Base-by-base conservation (phyloP, 2,113 vertebrate genomes). In the Lophura nycthemera region DNA sequence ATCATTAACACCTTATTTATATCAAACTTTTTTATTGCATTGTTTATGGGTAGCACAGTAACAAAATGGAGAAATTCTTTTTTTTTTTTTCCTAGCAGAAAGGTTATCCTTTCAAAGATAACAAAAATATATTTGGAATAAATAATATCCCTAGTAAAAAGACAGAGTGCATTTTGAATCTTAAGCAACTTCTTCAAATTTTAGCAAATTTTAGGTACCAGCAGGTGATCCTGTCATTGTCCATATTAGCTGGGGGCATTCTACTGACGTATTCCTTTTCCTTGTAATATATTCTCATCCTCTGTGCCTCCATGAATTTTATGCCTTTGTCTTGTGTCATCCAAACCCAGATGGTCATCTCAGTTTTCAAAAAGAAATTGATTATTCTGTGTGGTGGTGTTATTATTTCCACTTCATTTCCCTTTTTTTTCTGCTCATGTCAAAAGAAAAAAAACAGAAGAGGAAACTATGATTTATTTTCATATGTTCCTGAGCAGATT, bases 381-480 rank as follows among this genome's bases (percentile, higher is more conserved):
- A 76, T 90, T 72, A 79, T 78, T 81, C 54, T 59, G 3, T 75
- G 10, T 60, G 15, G 20, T 48, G 20, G 22, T 66, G 11, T 74
- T 90, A 79, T 90, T 89, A 79, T 90, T 89, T 92, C 67, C 17
- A 67, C 24, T 85, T 94, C 8, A 67, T 74, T 90, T 93, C 63
- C 48, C 13, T 59, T 52, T 79, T 83, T 29, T 67, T 59, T 56
- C 45, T 91, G 10, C 32, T 73, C 52, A 24, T 66, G 25, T 59
- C 20, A 79, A 76, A 93, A 83, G 14, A 61, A 73, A 42, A 67
- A 90, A 89, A 5, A 10, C 72, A 32, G 50, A 87, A 19, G 16
- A 70, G n/a, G 59, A 94, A 91, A 47, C 19, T 7, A 9, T 65
- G 7, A 74, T 67, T 86, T 74, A 57, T 92, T 95, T 88, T 78